Percentiles rank a stretch among this genome's conserved stretches.
These are phyloP conservation scores for Mimachlamys varia DNA, from an alignment of 2,888 invertebrate genomes.

Conservation along the genomic window DNA sequence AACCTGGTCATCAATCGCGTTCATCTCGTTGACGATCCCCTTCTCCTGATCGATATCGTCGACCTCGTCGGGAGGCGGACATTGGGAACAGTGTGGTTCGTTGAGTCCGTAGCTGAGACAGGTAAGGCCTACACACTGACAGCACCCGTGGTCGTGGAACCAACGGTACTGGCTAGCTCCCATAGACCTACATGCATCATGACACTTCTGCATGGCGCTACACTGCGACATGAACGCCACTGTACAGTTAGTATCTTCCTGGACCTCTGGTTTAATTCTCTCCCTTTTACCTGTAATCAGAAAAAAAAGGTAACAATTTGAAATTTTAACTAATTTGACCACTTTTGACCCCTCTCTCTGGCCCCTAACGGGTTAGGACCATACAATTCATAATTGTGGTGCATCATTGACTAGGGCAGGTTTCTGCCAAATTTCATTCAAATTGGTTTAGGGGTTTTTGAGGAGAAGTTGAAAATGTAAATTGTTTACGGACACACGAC, in stretches of 20 bases:
- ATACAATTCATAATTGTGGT: too few species aligned
- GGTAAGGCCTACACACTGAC: conserved; percentile 94
- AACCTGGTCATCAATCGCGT: conserved; percentile 18
- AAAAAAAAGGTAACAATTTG: too few species aligned
- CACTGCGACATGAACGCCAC: conserved; percentile 95
- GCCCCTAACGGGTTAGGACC: too few species aligned
- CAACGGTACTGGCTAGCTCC: conserved; percentile 92
- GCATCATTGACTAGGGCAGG: too few species aligned
- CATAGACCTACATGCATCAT: conserved; percentile 90
- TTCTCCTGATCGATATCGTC: conserved; percentile 46
- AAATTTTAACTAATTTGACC: too few species aligned
- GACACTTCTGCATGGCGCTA: conserved; percentile 93
- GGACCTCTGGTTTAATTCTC: neutral
- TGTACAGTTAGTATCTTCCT: conserved; percentile 88
- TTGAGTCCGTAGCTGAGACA: conserved; percentile 92
- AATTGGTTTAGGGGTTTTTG: too few species aligned
- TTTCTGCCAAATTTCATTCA: too few species aligned
- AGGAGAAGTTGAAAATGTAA: too few species aligned
- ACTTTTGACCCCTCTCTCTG: too few species aligned
- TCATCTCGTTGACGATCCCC: conserved; percentile 38
- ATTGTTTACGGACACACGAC: too few species aligned
- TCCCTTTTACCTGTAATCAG: neutral
- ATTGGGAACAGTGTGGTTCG: conserved; percentile 65
- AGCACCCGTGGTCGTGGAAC: conserved; percentile 95
- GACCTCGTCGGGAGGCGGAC: conserved; percentile 53